Evolutionary conservation across 2,113 vertebrate genomes (phyloP), one percentile per base, ranked within the genome.

Genomic region (Nyctereutes procyonoides): DNA sequence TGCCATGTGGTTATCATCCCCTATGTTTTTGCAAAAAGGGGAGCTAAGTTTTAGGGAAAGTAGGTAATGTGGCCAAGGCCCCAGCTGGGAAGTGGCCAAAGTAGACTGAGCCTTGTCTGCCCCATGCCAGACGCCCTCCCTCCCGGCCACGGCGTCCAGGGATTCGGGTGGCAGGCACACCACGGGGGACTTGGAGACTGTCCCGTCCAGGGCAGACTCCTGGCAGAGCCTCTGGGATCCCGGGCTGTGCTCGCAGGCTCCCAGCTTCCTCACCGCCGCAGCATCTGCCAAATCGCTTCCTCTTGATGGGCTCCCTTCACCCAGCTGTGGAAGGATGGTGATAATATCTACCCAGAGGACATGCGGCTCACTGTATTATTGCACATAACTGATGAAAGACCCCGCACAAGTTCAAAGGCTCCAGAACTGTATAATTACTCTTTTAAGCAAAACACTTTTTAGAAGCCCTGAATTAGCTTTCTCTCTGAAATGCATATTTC

Each of bases 401-500:
- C 84, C 43, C 22, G 20, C 0, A 8, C 20, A 8, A 55, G 91
- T 95, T 94, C 91, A 92, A 95, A 95, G 91, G 60, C 90, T 62
- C 32, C 35, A 9, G 67, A 43, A n/a, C 53, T 28, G 56, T 58
- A 1, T 94, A 81, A 95, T 95, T 92, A 80, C 88, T 71, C 90
- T 76, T 71, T 38, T 35, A 74, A 93, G 91, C 83, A 74, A 88
- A 92, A 92, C 79, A 48, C 38, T 20, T 87, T 71, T 55, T 28
- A 79, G 86, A 71, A 83, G 90, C 74, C 69, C 87, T 5, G 95
- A 71, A 71, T 77, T 63, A 83, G 82, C 65, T 51, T 76, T 82
- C 90, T 55, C 90, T 85, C 74, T 77, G 87, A 83, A 88, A 97
- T n/a, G 58, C 69, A 28, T 43, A 60, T 80, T 93, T 94, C 88